Conservation (phyloP, 2,113 vertebrate species). For the Campylorhamphus procurvoides region DNA sequence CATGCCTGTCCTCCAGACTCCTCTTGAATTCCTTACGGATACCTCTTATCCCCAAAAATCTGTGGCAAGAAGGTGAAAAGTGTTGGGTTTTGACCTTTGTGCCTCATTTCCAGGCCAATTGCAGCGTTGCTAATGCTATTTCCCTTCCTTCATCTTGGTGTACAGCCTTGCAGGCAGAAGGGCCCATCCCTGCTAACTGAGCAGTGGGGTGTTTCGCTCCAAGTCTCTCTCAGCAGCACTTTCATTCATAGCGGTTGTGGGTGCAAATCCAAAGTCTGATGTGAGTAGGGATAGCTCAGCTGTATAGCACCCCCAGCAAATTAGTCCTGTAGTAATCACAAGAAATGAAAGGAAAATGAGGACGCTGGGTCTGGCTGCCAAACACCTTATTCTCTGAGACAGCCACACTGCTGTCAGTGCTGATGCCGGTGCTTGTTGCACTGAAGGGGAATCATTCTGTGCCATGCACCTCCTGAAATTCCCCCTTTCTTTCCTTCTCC, state of each 20-base stretch:
- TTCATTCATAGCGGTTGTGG: rapidly evolving
- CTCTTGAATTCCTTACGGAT: background rate
- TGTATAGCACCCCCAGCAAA: background rate
- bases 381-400: background rate
- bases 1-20: rapidly evolving
- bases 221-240: background rate
- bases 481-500: background rate
- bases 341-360: background rate
- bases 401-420: background rate
- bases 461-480: background rate
- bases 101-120: background rate
- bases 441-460: background rate
- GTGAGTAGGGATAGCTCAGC: background rate
- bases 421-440: background rate
- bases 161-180: background rate
- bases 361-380: background rate
- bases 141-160: background rate
- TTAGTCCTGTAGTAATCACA: rapidly evolving
- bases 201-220: background rate
- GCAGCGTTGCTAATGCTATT: background rate
- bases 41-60: background rate
- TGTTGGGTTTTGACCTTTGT: rapidly evolving
- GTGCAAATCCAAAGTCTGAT: background rate
- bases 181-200: rapidly evolving
- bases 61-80: background rate